Conservation (phyloP, 2,888 invertebrate species). For the Copidosoma aretas region DNA sequence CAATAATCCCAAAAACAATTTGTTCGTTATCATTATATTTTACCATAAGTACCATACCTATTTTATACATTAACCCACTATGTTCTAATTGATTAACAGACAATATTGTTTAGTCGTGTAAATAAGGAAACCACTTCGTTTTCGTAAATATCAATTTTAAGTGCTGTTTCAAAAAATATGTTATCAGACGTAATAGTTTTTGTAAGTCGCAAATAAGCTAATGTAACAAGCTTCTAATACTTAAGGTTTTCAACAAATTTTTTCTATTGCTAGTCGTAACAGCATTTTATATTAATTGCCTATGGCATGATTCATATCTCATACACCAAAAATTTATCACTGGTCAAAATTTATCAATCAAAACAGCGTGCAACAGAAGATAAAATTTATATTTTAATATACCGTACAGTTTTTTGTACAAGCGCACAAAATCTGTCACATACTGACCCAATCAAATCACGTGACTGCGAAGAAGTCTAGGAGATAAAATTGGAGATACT, state of each 20-base stretch:
- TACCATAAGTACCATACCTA: background rate
- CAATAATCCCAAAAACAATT: background rate
- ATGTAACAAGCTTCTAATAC: background rate
- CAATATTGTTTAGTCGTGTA: background rate
- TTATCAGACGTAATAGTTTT: too few relatives aligned
- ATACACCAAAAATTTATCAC: constrained; percentile 40
- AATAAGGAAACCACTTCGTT: too few relatives aligned
- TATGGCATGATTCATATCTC: constrained; percentile 39
- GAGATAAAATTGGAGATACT: constrained; percentile 23
- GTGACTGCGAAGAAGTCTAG: constrained; percentile 26
- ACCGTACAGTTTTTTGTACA: constrained; percentile 30
- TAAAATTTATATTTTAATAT: constrained; percentile 41
- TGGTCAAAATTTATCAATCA: constrained; percentile 35
- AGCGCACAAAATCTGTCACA: constrained; percentile 29
- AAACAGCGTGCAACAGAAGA: constrained; percentile 39
- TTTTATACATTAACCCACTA: too few relatives aligned
- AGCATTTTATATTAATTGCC: background rate
- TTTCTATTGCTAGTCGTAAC: background rate
- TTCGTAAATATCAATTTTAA: too few relatives aligned
- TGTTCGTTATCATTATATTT: background rate
- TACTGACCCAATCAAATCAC: constrained; percentile 17
- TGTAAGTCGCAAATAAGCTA: constrained; percentile 1
- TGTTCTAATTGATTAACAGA: background rate
- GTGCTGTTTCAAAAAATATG: too few relatives aligned
- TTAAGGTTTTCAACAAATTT: constrained; percentile 3